Percentiles rank a stretch among this genome's conserved stretches.
Conservation (phyloP, 1,140 invertebrate genomes). For the Drosophila yakuba region DNA sequence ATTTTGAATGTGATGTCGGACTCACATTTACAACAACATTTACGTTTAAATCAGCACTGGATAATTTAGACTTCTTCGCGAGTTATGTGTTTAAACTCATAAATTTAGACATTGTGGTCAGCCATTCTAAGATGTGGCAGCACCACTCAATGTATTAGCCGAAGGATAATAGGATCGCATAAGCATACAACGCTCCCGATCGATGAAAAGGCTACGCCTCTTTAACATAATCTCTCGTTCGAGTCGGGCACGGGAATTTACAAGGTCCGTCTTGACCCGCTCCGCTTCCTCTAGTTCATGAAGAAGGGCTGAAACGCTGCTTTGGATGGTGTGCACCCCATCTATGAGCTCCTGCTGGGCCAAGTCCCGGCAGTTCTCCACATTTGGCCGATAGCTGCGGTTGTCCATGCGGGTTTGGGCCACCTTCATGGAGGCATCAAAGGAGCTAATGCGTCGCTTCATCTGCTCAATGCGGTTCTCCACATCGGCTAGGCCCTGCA, state of each 20-base stretch:
- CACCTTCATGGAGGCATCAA: slow-evolving; percentile 90
- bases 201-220: slow-evolving; percentile 89
- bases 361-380: slow-evolving; percentile 90
- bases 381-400: slow-evolving; percentile 87
- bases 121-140: slow-evolving; percentile 8
- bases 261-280: slow-evolving; percentile 86
- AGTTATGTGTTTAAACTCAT: background rate
- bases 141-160: slow-evolving; percentile 87
- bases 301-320: slow-evolving; percentile 87
- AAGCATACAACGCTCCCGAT: slow-evolving; percentile 88
- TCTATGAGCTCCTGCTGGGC: slow-evolving; percentile 90
- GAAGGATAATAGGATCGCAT: slow-evolving; percentile 89
- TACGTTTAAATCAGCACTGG: background rate
- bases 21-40: no score
- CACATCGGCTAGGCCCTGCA: slow-evolving; percentile 89
- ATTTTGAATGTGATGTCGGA: slow-evolving; percentile 6
- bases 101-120: background rate
- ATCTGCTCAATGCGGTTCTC: slow-evolving; percentile 89
- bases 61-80: background rate
- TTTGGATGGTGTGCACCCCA: slow-evolving; percentile 89
- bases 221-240: slow-evolving; percentile 91
- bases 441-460: slow-evolving; percentile 87
- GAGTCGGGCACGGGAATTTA: slow-evolving; percentile 87
- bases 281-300: slow-evolving; percentile 88
- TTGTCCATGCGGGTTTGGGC: slow-evolving; percentile 92